Evolutionary conservation across 2,797 vertebrate species (phyloP), one percentile per base, ranked within the genome.

Genomic region (Pampus argenteus): DNA sequence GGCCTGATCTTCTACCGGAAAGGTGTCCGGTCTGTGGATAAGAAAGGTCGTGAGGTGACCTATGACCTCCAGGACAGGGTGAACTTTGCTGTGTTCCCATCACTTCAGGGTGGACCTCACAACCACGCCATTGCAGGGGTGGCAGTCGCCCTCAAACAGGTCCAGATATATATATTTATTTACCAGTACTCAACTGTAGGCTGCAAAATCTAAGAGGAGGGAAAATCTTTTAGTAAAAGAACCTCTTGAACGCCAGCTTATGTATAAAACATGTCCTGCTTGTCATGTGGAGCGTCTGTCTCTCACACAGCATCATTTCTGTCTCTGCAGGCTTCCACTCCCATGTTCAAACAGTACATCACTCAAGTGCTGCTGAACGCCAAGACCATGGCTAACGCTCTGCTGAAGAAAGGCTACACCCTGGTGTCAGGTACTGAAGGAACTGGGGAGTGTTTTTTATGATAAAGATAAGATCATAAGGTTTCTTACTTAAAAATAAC

Each of bases 41-140:
- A 94, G 79, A 97, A 95, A 87, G 95, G 95, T 45, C 91, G 76
- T 55, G 94, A 96, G 81, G 87, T 83, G 2, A 92, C 79, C 22
- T 96, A 96, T 1, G 94, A 95, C 57, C 93, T 96, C 80, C 95
- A 96, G 83, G 95, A 96, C 75, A 90, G 69, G 66, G 92, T 97
- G 89, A 97, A 97, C 92, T 97, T 96, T 60, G 94, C 96, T 0
- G 95, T 97, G 34, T 97, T 97, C 89, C 96, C 96, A 0, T 96
- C 95, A 5, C 89, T 97, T 76, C 96, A 97, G 45, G 96, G 95
- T 1, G 96, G 96, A 0, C 96, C 96, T 40, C 96, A 97, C 88
- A 97, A 97, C 76, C 96, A 97, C 0, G 90, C 95, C 78, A 96
- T 97, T 0, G 96, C 95, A 1, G 95, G 95, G 0, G 96, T 97